phyloP scores from a whole-genome alignment of 2,888 invertebrate species.

The Stramonita haemastoma region DNA sequence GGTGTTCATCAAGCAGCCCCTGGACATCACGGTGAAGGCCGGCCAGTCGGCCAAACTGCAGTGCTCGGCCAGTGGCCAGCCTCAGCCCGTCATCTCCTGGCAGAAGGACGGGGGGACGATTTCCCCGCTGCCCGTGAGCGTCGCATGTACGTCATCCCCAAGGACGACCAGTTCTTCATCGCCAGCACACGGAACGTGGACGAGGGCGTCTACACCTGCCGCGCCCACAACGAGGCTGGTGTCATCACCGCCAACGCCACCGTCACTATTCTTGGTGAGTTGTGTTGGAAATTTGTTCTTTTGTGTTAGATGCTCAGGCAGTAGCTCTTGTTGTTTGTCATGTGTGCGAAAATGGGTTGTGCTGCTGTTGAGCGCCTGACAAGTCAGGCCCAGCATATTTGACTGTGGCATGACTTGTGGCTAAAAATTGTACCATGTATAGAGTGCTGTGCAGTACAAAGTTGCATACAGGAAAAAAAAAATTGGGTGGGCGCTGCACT shows the following conservation, averaged over 20 bases:
- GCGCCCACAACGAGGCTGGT: slow-evolving; percentile 93
- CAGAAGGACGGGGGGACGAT: slow-evolving; percentile 77
- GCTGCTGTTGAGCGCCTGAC: too few relatives aligned
- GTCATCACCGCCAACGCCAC: slow-evolving; percentile 91
- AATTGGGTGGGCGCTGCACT: too few relatives aligned
- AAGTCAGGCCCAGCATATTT: too few relatives aligned
- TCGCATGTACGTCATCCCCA: slow-evolving; percentile 93
- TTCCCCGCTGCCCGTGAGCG: slow-evolving; percentile 96
- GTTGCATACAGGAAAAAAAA: too few relatives aligned
- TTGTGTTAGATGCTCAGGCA: too few relatives aligned
- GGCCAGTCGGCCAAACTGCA: slow-evolving; percentile 92
- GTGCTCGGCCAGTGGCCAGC: slow-evolving; percentile 93
- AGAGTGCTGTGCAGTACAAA: too few relatives aligned
- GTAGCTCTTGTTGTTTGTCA: too few relatives aligned
- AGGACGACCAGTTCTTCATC: slow-evolving; percentile 94
- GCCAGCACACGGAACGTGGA: slow-evolving; percentile 91
- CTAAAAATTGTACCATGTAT: too few relatives aligned
- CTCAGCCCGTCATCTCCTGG: slow-evolving; percentile 82
- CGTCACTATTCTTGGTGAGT: slow-evolving; percentile 84
- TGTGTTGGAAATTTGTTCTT: too few relatives aligned
- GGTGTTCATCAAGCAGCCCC: slow-evolving; percentile 89
- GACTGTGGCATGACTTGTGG: too few relatives aligned
- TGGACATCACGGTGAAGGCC: slow-evolving; percentile 89
- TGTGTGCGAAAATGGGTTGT: too few relatives aligned
- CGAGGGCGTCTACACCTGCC: slow-evolving; percentile 95